Conservation (phyloP, 2,113 vertebrate species). For the Clarias magur region DNA sequence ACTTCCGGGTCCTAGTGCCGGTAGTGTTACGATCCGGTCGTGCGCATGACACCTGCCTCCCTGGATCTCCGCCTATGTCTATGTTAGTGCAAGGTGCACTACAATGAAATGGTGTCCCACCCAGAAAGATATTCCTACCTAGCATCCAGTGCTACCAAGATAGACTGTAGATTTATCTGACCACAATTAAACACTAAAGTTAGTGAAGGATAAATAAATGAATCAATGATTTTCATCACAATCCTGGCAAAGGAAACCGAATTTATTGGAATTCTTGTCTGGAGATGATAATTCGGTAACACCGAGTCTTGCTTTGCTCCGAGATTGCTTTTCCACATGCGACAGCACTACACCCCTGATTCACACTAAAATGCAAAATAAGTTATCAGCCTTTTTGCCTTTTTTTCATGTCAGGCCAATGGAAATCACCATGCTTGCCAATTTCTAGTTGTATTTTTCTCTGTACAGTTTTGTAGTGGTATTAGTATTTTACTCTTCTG, state of each 20-base stretch:
- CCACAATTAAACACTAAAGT: background rate
- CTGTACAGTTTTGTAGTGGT: background rate
- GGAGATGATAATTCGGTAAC: background rate
- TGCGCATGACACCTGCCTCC: no score
- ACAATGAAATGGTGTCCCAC: background rate
- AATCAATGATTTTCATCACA: background rate
- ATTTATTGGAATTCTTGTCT: background rate
- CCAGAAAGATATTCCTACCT: background rate
- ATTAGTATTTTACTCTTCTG: background rate
- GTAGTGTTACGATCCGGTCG: no score
- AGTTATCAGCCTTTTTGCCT: background rate
- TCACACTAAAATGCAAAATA: background rate
- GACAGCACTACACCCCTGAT: background rate
- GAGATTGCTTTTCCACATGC: background rate
- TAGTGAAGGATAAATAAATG: background rate
- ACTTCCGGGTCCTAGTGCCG: no score
- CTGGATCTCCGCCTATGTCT: no score
- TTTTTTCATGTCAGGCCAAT: background rate
- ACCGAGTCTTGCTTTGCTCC: background rate
- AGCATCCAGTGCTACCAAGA: background rate
- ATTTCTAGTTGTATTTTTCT: background rate
- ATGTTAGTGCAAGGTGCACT: background rate
- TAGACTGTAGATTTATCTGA: background rate
- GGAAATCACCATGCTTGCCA: background rate
- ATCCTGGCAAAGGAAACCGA: background rate